phyloP scores from a whole-genome alignment of 2,888 invertebrate genomes.

The Ctenicera cuprea region DNA sequence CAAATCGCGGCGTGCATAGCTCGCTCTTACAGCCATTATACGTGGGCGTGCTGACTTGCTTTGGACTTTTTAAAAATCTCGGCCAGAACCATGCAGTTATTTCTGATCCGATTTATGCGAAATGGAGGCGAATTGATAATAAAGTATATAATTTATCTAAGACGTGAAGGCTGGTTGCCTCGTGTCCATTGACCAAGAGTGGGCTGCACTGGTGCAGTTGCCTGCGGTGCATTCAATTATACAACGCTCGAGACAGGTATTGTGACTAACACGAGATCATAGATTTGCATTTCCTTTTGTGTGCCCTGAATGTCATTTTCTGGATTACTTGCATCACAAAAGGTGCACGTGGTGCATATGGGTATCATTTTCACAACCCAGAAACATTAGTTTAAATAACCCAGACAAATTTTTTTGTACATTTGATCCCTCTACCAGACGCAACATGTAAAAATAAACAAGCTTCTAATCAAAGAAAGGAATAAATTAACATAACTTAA shows the following conservation, averaged over 20 bases:
- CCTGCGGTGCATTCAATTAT: constrained; percentile 55
- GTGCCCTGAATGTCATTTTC: constrained; percentile 46
- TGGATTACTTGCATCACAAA: constrained; percentile 46
- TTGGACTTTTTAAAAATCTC: not conserved
- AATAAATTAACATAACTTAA: too few relatives aligned
- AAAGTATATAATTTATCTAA: constrained; percentile 48
- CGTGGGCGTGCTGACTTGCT: constrained; percentile 32
- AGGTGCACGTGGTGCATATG: constrained; percentile 45
- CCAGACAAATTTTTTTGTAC: constrained; percentile 31
- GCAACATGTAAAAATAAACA: not conserved
- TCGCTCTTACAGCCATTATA: constrained; percentile 34
- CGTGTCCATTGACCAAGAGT: constrained; percentile 50
- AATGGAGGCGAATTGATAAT: constrained; percentile 47
- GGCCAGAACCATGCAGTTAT: constrained; percentile 26
- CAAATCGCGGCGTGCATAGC: constrained; percentile 47
- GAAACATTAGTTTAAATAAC: constrained; percentile 41
- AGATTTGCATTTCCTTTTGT: constrained; percentile 44
- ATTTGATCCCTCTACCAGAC: constrained; percentile 18
- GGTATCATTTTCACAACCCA: constrained; percentile 38
- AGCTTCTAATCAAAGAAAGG: too few relatives aligned
- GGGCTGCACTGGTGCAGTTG: constrained; percentile 50
- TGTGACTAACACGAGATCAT: constrained; percentile 46
- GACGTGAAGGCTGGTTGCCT: constrained; percentile 48
- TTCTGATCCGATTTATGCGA: constrained; percentile 50
- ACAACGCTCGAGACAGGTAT: constrained; percentile 41